Base-by-base conservation (phyloP, 2,888 invertebrate genomes). In the Miltochrista miniata region DNA sequence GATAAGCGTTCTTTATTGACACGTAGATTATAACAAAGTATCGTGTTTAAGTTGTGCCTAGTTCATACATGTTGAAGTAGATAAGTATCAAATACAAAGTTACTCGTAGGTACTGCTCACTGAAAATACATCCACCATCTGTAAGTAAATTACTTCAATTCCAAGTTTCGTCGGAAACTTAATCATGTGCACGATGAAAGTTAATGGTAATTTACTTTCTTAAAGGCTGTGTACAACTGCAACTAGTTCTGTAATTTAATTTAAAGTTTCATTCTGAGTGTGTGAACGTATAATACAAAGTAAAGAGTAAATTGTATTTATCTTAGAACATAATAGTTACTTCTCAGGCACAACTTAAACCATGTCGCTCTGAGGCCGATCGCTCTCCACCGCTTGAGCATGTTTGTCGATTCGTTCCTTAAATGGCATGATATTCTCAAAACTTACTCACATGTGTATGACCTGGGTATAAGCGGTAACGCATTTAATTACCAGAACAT, bases 361-460 rank as follows among this genome's bases (percentile, higher is more conserved):
- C 61, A 66, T 58, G 74, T 70, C 69, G 74, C 75, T 67, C 60
- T 76, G 79, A 72, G 87, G 80, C 89, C 90, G 89, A 85, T 90
- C 90, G 90, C 88, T 90, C 87, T 66, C 71, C 74, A 79, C 76
- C 62, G 90, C 90, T 90, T 89, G 68, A 80, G 91, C 91, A 91
- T 91, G 91, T 84, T 83, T 85, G 85, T 90, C 68, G 72, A 81
- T 77, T 85, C 74, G 77, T 84, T 83, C 74, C 77, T 79, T 82
- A 83, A 83, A 74, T 81, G 81, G 91, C 91, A 91, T 91, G 91
- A 77, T 82, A 81, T 78, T 83, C 75, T 83, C 75, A 72, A 76
- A 83, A 83, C 71, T 82, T 84, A 87, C 83, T 85, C 81, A 84
- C 83, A 82, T 74, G 74, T 79, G 81, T 79, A 81, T 84, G 80